Evolutionary conservation across 2,888 invertebrate genomes (phyloP), one percentile per base, ranked within the genome.

Genomic region (Aethes cnicana): DNA sequence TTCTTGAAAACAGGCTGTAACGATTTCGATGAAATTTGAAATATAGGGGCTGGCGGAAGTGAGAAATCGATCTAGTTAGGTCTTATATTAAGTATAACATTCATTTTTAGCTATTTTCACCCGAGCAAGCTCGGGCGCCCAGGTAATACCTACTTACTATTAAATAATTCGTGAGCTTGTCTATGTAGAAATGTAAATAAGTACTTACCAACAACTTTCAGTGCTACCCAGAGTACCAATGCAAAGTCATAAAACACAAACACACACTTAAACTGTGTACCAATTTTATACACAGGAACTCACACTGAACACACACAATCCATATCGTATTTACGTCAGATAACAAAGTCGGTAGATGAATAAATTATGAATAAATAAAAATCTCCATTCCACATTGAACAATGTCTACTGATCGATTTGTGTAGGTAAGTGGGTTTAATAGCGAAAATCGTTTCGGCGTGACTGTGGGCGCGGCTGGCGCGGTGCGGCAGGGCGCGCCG

Each of bases 401-500:
- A 41, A 23, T 18, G 17, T 28, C 8, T 18, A 36, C 6, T 37
- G 30, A 44, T 50, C 25, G 32, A 23, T 17, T 37, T 23, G 28
- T 12, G n/a, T 12, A 25, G 17, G 30, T 30, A 23, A 21, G 43
- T 30, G 23, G n/a, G n/a, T n/a, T n/a, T 53, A 43, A 55, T 50
- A 55, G 61, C 62, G 61, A 55, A 58, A 52, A 56, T 52, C 48
- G 49, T 53, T 53, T 35, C 39, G 54, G 53, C 47, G 47, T 53
- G 55, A 61, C 23, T 64, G 57, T 52, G 77, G 74, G 76, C 71
- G 80, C 80, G 82, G 82, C 68, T 55, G 64, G 61, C 65, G 60
- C 71, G 71, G 68, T 76, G 74, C 85, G 81, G 73, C 81, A 74
- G 75, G 71, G 72, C 77, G 69, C 72, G 68, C 70, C 79, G 78